These are phyloP conservation scores for Charanyca ferruginea DNA, from an alignment of 2,888 invertebrate genomes.

Conservation along the genomic window DNA sequence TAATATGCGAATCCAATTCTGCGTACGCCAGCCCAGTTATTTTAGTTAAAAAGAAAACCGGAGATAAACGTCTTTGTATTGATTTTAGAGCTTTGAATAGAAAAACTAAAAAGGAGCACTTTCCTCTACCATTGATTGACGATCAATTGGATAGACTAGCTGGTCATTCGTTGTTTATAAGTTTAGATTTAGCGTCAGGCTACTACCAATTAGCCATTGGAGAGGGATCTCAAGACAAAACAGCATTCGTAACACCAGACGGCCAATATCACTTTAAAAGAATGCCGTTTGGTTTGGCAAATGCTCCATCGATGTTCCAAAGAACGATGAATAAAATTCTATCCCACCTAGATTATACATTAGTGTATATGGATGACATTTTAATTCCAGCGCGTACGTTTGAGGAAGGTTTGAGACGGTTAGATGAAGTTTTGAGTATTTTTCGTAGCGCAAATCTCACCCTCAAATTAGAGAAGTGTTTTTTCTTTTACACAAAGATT, in stretches of 20 bases:
- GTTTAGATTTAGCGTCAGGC: too few relatives aligned
- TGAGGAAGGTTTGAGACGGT: conserved; percentile 43
- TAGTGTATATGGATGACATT: conserved; percentile 64
- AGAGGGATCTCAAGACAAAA: too few relatives aligned
- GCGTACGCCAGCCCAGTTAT: too few relatives aligned
- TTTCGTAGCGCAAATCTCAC: too few relatives aligned
- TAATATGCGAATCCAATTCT: too few relatives aligned
- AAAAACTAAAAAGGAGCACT: conserved; percentile 50
- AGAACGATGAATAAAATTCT: conserved; percentile 62
- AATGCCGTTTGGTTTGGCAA: too few relatives aligned
- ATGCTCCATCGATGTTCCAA: too few relatives aligned
- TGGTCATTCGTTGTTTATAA: conserved; percentile 49
- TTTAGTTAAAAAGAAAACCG: conserved; percentile 62
- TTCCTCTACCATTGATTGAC: conserved; percentile 56
- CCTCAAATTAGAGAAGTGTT: conserved; percentile 64
- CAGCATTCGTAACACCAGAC: too few relatives aligned
- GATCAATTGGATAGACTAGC: conserved; percentile 59
- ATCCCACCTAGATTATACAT: conserved; percentile 6
- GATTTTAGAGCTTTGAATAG: conserved; percentile 60
- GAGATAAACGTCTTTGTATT: conserved; percentile 56
- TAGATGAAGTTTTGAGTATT: conserved; percentile 45
- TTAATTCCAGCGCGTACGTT: conserved; percentile 50
- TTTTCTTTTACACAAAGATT: conserved; percentile 57
- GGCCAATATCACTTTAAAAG: too few relatives aligned
- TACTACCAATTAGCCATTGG: too few relatives aligned